phyloP scores from a whole-genome alignment of 2,113 vertebrate genomes.

The Petrocephalus microphthalmus region DNA sequence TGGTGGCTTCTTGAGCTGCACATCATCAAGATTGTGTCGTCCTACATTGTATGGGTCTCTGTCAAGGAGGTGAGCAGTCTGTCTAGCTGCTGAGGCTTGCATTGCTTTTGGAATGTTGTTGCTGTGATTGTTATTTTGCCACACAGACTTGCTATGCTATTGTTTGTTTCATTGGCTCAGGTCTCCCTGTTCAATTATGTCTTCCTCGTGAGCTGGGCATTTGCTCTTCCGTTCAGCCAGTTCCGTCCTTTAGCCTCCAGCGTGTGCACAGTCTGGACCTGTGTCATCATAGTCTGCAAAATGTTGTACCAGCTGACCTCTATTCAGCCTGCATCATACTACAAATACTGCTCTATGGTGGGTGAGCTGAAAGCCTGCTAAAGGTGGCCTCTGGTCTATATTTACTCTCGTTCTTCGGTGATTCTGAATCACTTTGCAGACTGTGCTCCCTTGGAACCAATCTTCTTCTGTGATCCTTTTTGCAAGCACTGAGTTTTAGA shows the following conservation, averaged over 20 bases:
- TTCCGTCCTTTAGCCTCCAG: conserved; percentile 88
- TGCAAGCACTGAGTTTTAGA: neutral
- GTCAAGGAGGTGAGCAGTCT: conserved; percentile 73
- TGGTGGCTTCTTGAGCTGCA: conserved; percentile 98
- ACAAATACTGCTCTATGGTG: conserved; percentile 77
- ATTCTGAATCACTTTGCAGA: neutral
- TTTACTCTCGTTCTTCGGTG: neutral
- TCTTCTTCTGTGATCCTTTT: neutral
- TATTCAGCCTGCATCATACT: conserved; percentile 73
- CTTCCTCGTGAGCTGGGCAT: conserved; percentile 91
- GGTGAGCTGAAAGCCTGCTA: conserved; percentile 11
- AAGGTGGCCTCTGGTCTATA: neutral
- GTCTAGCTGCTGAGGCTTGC: neutral
- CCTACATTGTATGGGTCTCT: conserved; percentile 85
- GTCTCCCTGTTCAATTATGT: conserved; percentile 84
- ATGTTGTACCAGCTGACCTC: conserved; percentile 94
- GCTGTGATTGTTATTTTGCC: neutral
- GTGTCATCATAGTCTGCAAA: conserved; percentile 93
- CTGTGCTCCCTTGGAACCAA: neutral
- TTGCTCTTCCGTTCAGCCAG: conserved; percentile 87
- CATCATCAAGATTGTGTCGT: conserved; percentile 92
- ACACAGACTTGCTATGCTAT: neutral
- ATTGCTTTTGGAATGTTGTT: neutral
- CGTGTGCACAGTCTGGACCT: conserved; percentile 92
- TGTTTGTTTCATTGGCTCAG: conserved; percentile 48